Conservation (phyloP, 2,888 invertebrate genomes). For the Eupithecia abbreviata region DNA sequence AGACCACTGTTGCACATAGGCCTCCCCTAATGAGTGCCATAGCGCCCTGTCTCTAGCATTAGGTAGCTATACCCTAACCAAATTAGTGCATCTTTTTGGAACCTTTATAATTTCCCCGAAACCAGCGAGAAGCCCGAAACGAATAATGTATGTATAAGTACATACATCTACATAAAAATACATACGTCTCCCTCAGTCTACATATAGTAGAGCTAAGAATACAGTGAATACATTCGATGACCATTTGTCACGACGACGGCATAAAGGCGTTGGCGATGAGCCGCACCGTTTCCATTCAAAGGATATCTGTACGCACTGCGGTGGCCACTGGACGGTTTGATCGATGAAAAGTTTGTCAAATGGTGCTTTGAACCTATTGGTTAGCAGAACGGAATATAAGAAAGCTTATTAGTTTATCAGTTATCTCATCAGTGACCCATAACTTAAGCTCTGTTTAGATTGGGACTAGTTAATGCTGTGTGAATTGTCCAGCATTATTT, state of each 20-base stretch:
- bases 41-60: too few relatives aligned
- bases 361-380: neutral
- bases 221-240: slow-evolving; percentile 35
- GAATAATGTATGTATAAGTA: too few relatives aligned
- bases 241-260: slow-evolving; percentile 45
- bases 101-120: neutral
- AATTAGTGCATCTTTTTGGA: too few relatives aligned
- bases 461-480: too few relatives aligned
- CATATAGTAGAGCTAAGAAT: slow-evolving; percentile 10
- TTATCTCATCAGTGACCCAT: too few relatives aligned
- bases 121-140: neutral
- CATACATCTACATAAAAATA: neutral
- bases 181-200: neutral
- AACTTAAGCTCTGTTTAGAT: too few relatives aligned
- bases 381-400: neutral
- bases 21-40: too few relatives aligned
- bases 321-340: neutral
- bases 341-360: neutral
- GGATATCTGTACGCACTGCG: slow-evolving; percentile 23
- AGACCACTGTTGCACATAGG: too few relatives aligned
- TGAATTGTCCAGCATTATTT: too few relatives aligned
- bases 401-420: neutral
- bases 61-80: too few relatives aligned
- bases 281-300: slow-evolving; percentile 46
- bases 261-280: slow-evolving; percentile 36